phyloP scores from a whole-genome alignment of 2,797 vertebrate genomes.

The Apogon hyalosoma region DNA sequence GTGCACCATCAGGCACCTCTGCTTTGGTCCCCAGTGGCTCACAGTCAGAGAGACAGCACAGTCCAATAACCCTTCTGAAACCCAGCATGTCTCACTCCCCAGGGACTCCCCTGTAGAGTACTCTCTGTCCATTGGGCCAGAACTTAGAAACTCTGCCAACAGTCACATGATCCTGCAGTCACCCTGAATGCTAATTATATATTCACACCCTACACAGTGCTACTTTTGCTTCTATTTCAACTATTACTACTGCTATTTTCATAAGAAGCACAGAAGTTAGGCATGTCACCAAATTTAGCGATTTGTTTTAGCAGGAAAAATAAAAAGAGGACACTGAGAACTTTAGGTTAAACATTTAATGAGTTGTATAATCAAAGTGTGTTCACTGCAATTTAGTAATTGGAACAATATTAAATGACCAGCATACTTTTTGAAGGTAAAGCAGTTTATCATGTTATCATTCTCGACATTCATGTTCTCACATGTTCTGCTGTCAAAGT shows the following conservation, averaged over 20 bases:
- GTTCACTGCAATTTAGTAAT: too few relatives aligned
- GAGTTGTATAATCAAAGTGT: neutral
- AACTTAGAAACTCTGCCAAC: conserved; percentile 75
- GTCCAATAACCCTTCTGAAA: conserved; percentile 77
- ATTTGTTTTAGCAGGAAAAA: neutral
- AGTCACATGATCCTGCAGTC: conserved; percentile 67
- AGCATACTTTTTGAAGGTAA: too few relatives aligned
- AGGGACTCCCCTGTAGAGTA: conserved; percentile 73
- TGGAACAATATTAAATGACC: too few relatives aligned
- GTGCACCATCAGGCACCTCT: conserved; percentile 82
- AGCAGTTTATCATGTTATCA: neutral
- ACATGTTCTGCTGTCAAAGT: too few relatives aligned
- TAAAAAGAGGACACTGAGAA: neutral
- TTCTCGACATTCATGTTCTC: neutral
- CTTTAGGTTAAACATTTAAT: neutral
- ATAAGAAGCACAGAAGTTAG: conserved; percentile 10
- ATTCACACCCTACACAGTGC: conserved; percentile 22
- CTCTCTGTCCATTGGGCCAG: conserved; percentile 78
- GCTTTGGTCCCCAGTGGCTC: conserved; percentile 80
- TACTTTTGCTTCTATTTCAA: conserved; percentile 31
- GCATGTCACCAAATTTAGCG: conserved; percentile 9
- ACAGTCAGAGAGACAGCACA: conserved; percentile 79
- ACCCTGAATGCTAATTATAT: conserved; percentile 71
- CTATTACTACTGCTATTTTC: conserved; percentile 20
- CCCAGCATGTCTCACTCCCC: conserved; percentile 70